Evolutionary conservation across 2,888 invertebrate species (phyloP), one percentile per base, ranked within the genome.

Genomic region (Oasisia sp.): DNA sequence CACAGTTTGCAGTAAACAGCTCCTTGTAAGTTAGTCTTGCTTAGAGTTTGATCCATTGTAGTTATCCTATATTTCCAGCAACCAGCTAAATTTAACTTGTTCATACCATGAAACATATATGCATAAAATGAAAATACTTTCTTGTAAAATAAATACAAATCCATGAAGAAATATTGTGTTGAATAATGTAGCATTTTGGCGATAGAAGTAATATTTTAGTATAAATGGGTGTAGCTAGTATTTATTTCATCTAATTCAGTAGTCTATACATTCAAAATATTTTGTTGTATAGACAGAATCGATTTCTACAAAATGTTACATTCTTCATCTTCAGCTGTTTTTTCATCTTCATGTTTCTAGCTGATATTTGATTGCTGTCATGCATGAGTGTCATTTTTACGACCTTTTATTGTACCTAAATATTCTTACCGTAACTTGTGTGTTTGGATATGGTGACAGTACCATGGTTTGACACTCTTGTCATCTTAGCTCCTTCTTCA

Each of bases 301-400:
- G 74, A 74, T 74, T 74, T 74, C 14, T 74, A 74, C 74, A 27
- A 74, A 74, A 74, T 27, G 27, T n/a, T 74, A 2, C 74, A 74
- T 74, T 74, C 74, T 74, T 74, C 50, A 50, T 74, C n/a, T 74
- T 74, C 74, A 27, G 74, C 74, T 19, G 74, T 74, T 27, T 74
- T 58, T 74, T 74, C 74, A 19, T 74, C 19, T 74, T 74, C 74
- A 74, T 27, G n/a, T 74, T 74, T 74, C 74, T 74, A 74, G 74
- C 74, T 74, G n/a, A 74, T 74, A 74, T 74, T 74, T 74, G n/a
- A 56, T 38, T 74, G 74, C 74, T 27, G 74, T 74, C n/a, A 7
- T 74, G 74, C 74, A 74, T 74, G 74, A 27, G 74, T 74, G 74
- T 74, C 74, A 74, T 74, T 74, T 74, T 74, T 74, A 74, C 27